A percentile compares a stretch with the other conserved stretches of the same genome.
Evolutionary conservation across 2,113 vertebrate species (phyloP).

Genomic region (Megatriorchis doriae): DNA sequence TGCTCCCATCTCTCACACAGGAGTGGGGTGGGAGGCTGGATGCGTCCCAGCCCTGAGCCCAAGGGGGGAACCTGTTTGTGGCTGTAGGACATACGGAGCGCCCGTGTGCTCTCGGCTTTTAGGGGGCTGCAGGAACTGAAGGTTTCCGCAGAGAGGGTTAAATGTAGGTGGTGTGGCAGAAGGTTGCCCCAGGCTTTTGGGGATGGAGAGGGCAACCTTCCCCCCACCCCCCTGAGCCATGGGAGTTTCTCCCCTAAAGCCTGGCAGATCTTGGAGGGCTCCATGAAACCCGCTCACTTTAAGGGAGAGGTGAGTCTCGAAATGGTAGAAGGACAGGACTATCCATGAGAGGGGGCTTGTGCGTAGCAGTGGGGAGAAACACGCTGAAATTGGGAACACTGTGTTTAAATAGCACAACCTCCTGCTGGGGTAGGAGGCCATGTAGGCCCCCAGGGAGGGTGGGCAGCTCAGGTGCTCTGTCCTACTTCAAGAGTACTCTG

Average conservation of each 20-base stretch:
- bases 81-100: fast-evolving
- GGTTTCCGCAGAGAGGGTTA: neutral
- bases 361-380: fast-evolving
- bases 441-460: fast-evolving
- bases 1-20: fast-evolving
- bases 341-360: fast-evolving
- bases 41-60: neutral
- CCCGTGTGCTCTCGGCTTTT: fast-evolving
- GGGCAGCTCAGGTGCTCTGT: neutral
- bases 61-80: fast-evolving
- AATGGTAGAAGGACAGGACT: neutral
- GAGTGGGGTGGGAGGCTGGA: neutral
- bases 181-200: no score
- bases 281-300: fast-evolving
- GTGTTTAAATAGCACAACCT: neutral
- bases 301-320: no score
- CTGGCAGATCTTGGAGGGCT: neutral
- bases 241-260: neutral
- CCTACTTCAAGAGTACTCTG: neutral
- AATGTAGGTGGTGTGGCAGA: neutral
- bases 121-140: fast-evolving
- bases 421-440: neutral
- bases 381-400: fast-evolving
- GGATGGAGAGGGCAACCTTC: neutral
- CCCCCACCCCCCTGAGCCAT: fast-evolving